phyloP scores from a whole-genome alignment of 1,140 invertebrate species.

The Drosophila rufa region DNA sequence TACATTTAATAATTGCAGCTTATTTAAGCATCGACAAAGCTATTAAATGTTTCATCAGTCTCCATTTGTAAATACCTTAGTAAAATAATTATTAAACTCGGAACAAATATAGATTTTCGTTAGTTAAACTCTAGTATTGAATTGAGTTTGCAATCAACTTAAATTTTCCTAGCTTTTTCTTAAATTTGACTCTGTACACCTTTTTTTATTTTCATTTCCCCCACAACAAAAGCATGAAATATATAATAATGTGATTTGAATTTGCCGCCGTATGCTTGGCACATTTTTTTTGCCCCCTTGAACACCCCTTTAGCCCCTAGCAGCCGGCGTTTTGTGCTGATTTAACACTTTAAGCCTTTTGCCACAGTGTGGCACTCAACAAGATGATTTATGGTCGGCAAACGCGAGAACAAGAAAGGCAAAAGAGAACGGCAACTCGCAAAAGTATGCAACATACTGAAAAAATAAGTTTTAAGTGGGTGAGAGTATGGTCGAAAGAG shows the following conservation, averaged over 20 bases:
- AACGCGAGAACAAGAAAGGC: constrained; percentile 38
- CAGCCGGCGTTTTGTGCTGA: constrained; percentile 62
- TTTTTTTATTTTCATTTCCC: not conserved
- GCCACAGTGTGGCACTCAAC: constrained; percentile 50
- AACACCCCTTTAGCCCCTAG: constrained; percentile 11
- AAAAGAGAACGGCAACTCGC: constrained; percentile 36
- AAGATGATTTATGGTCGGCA: constrained; percentile 72
- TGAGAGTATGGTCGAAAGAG: not conserved
- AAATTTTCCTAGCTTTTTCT: not conserved
- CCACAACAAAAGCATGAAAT: constrained; percentile 3
- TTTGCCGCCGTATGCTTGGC: constrained; percentile 40
- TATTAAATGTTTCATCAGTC: not conserved
- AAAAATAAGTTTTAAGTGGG: constrained; percentile 34
- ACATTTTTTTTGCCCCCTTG: constrained; percentile 15
- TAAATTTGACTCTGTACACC: not conserved
- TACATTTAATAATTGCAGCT: not conserved
- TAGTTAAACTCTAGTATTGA: not conserved
- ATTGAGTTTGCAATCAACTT: not conserved
- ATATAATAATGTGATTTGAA: constrained; percentile 51
- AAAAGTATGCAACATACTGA: constrained; percentile 73
- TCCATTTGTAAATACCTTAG: not conserved
- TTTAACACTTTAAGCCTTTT: constrained; percentile 72
- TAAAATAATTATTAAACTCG: not conserved
- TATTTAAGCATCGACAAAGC: no score
- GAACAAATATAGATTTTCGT: not conserved